Conservation (phyloP, 2,797 vertebrate genomes). For the Uromys caudimaculatus region DNA sequence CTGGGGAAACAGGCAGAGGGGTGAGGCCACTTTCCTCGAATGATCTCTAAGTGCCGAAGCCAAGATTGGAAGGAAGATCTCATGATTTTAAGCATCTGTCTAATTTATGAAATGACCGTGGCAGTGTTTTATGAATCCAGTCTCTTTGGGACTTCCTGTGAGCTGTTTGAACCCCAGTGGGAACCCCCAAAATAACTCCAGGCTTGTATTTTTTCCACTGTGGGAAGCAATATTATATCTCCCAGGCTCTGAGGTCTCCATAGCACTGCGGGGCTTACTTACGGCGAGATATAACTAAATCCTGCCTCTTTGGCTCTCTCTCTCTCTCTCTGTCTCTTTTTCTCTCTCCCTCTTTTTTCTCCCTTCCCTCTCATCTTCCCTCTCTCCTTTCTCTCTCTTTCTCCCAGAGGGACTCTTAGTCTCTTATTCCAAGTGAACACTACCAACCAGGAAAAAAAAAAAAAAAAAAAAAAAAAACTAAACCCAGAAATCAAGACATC, state of each 20-base stretch:
- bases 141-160: not conserved
- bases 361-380: no score
- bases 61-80: not conserved
- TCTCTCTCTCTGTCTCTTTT: no score
- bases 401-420: not conserved
- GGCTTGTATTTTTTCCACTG: slow-evolving; percentile 15
- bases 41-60: not conserved
- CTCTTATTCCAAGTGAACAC: slow-evolving; percentile 64
- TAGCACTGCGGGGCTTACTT: slow-evolving; percentile 9
- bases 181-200: slow-evolving; percentile 49
- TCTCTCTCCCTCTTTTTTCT: no score
- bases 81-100: not conserved
- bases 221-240: not conserved
- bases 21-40: not conserved
- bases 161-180: not conserved
- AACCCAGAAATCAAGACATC: slow-evolving; percentile 74
- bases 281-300: slow-evolving; percentile 24
- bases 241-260: not conserved
- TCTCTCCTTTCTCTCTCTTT: not conserved
- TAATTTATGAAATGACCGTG: not conserved
- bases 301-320: not conserved
- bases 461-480: slow-evolving; percentile 1
- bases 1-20: not conserved
- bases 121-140: not conserved
- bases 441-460: not conserved